These are phyloP conservation scores for Stenodema calcarata DNA, from an alignment of 2,888 invertebrate species.

Conservation along the genomic window DNA sequence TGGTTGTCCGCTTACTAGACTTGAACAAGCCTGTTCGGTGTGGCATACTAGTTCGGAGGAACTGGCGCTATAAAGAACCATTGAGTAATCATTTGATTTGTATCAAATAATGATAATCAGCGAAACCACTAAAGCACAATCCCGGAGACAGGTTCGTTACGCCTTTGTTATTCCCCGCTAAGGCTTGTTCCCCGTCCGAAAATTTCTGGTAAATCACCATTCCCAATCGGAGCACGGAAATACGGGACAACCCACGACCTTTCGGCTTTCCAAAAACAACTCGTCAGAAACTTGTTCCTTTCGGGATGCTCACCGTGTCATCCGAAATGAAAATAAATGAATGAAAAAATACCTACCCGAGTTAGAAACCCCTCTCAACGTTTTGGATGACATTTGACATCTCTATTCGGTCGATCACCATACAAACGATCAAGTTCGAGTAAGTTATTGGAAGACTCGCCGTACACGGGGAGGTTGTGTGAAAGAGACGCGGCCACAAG, in stretches of 20 bases:
- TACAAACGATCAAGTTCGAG: background rate
- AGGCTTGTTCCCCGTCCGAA: background rate
- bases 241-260: background rate
- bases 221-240: background rate
- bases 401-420: background rate
- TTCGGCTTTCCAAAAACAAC: background rate
- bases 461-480: background rate
- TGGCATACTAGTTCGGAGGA: no score
- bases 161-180: background rate
- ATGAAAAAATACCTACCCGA: background rate
- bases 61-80: background rate
- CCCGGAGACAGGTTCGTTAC: background rate
- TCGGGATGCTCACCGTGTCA: background rate
- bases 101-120: background rate
- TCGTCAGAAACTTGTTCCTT: background rate
- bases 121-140: background rate
- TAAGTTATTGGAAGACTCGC: background rate
- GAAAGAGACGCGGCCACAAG: background rate
- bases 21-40: no score
- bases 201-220: background rate
- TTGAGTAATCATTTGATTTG: background rate
- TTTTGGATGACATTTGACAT: background rate
- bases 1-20: no score
- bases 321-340: background rate
- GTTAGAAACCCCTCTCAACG: background rate